Evolutionary conservation across 2,797 vertebrate species (phyloP).

Genomic region (Cyclura pinguis): DNA sequence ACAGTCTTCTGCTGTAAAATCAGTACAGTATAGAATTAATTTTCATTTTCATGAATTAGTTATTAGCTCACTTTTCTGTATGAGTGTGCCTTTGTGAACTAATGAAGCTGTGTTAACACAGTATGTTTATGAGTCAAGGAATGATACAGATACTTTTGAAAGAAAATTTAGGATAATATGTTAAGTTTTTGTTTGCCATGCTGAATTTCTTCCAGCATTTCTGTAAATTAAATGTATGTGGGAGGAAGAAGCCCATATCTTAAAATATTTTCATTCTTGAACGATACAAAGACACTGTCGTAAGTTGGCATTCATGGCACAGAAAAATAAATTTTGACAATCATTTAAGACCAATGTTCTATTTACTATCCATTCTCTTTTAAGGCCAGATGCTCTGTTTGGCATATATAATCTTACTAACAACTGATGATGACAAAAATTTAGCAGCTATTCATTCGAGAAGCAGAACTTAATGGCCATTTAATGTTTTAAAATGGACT

Average conservation of each 20-base stretch:
- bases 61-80: conserved; percentile 31
- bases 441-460: not conserved
- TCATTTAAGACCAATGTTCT: conserved; percentile 1
- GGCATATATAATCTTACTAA: not conserved
- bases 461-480: not conserved
- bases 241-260: not conserved
- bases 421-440: not conserved
- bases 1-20: conserved; percentile 1
- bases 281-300: not conserved
- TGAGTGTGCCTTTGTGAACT: conserved; percentile 37
- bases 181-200: not conserved
- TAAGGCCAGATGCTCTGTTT: not conserved
- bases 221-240: not conserved
- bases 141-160: not conserved
- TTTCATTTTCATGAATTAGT: conserved; percentile 31
- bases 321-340: conserved; percentile 6
- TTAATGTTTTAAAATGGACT: not conserved
- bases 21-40: conserved; percentile 33
- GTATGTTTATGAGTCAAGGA: not conserved
- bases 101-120: conserved; percentile 20
- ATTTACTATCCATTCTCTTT: conserved; percentile 12
- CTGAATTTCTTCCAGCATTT: not conserved
- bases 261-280: conserved; percentile 2
- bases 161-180: not conserved
- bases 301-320: not conserved